Conservation (phyloP, 2,113 vertebrate genomes). For the Ceratotherium simum region DNA sequence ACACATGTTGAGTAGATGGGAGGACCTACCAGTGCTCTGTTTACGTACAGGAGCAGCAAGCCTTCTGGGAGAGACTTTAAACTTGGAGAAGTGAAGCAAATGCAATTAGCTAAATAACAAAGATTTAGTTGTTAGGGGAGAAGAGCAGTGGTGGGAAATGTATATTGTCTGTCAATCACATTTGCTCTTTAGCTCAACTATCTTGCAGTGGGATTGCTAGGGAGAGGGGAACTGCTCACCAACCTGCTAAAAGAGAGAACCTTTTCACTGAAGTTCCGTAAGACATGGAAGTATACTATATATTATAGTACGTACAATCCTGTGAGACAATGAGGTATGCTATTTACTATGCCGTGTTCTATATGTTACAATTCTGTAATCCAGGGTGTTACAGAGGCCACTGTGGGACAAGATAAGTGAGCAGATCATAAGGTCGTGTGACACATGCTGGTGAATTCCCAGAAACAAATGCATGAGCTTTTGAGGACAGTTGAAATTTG, state of each 20-base stretch:
- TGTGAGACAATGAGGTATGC: background rate
- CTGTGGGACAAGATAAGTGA: background rate
- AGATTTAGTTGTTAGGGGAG: background rate
- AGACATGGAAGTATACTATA: background rate
- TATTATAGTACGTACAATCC: background rate
- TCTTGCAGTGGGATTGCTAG: background rate
- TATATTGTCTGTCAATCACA: background rate
- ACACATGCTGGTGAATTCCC: background rate
- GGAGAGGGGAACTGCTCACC: background rate
- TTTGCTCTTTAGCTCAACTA: background rate
- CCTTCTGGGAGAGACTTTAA: background rate
- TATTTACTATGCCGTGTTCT: background rate
- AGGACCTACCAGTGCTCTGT: background rate
- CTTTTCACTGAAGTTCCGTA: background rate
- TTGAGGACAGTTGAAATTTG: background rate
- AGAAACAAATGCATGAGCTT: background rate
- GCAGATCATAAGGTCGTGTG: background rate
- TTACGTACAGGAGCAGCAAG: background rate
- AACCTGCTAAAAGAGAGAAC: background rate
- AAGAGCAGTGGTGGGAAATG: background rate
- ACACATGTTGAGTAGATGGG: background rate
- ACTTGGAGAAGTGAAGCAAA: background rate
- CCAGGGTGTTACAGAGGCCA: background rate
- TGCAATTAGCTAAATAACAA: background rate
- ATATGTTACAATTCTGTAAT: background rate